These are phyloP conservation scores for Rhaphigaster nebulosa DNA, from an alignment of 2,888 invertebrate species.

Conservation along the genomic window DNA sequence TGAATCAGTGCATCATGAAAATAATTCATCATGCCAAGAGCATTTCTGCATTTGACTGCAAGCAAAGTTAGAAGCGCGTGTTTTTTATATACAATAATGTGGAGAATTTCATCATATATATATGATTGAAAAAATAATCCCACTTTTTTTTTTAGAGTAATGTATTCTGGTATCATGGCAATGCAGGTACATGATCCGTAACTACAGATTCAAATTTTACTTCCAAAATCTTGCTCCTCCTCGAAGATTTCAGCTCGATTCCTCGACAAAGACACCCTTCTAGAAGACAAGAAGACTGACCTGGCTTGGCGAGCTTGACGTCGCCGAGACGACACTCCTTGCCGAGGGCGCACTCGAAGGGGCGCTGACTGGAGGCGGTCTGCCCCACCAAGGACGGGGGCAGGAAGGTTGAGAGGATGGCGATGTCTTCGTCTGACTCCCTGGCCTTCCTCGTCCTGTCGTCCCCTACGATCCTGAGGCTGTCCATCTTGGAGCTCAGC, in stretches of 20 bases:
- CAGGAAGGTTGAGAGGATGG: constrained; percentile 87
- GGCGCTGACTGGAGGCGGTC: constrained; percentile 71
- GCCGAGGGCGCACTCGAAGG: constrained; percentile 82
- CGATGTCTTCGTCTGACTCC: constrained; percentile 88
- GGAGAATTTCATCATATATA: too few relatives aligned
- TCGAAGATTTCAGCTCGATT: not conserved
- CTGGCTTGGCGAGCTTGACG: constrained; percentile 83
- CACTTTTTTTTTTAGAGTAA: too few relatives aligned
- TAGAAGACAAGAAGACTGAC: constrained; percentile 69
- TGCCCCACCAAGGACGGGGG: constrained; percentile 69
- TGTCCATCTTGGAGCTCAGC: constrained; percentile 81
- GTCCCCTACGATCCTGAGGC: constrained; percentile 78
- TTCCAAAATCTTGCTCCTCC: not conserved
- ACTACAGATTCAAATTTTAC: not conserved
- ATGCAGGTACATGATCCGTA: too few relatives aligned
- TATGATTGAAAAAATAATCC: too few relatives aligned
- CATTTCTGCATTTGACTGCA: too few relatives aligned
- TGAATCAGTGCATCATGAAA: too few relatives aligned
- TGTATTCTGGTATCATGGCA: too few relatives aligned
- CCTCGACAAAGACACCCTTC: not conserved
- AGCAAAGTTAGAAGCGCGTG: too few relatives aligned
- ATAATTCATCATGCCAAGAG: too few relatives aligned
- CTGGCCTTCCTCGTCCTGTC: constrained; percentile 86
- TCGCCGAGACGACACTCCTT: constrained; percentile 84
- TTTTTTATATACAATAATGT: too few relatives aligned